Evolutionary conservation across 1,140 invertebrate genomes (phyloP).

Genomic region (Bombus sibiricus): DNA sequence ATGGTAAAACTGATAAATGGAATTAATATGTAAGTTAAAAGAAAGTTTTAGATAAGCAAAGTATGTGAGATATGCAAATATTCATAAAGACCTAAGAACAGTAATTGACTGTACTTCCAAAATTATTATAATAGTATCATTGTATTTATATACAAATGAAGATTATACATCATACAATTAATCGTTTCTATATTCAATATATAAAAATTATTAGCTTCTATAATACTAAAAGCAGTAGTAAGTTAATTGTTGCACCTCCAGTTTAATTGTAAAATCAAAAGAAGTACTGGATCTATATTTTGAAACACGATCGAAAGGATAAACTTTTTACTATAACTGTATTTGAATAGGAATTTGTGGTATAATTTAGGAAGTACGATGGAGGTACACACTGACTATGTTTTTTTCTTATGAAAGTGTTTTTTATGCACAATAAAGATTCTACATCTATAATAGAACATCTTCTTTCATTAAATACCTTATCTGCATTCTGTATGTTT

Average conservation of each 20-base stretch:
- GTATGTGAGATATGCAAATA: too few species aligned
- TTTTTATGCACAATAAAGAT: slow-evolving; percentile 73
- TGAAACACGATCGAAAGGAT: background rate
- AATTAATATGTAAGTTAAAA: slow-evolving; percentile 71
- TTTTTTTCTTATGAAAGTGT: slow-evolving; percentile 73
- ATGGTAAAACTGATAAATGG: slow-evolving; percentile 54
- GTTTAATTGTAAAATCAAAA: background rate
- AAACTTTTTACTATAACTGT: background rate
- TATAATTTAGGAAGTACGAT: slow-evolving; percentile 68
- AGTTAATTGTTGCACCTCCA: slow-evolving; percentile 43
- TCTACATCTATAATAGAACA: slow-evolving; percentile 69
- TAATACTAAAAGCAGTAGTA: slow-evolving; percentile 71
- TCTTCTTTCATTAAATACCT: slow-evolving; percentile 75
- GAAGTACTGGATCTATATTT: slow-evolving; percentile 4
- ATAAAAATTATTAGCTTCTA: slow-evolving; percentile 78
- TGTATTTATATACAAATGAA: slow-evolving; percentile 76
- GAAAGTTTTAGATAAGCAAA: too few species aligned
- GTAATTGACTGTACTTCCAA: background rate
- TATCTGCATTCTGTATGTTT: slow-evolving; percentile 70
- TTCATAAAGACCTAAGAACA: background rate
- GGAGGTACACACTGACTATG: slow-evolving; percentile 81
- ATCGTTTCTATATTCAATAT: slow-evolving; percentile 71
- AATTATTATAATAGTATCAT: slow-evolving; percentile 35
- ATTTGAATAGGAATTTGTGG: slow-evolving; percentile 63
- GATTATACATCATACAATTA: slow-evolving; percentile 71